Percentiles rank a stretch among this genome's conserved stretches.
These are phyloP conservation scores for Tapirus terrestris DNA, from an alignment of 2,113 vertebrate species.

Conservation along the genomic window DNA sequence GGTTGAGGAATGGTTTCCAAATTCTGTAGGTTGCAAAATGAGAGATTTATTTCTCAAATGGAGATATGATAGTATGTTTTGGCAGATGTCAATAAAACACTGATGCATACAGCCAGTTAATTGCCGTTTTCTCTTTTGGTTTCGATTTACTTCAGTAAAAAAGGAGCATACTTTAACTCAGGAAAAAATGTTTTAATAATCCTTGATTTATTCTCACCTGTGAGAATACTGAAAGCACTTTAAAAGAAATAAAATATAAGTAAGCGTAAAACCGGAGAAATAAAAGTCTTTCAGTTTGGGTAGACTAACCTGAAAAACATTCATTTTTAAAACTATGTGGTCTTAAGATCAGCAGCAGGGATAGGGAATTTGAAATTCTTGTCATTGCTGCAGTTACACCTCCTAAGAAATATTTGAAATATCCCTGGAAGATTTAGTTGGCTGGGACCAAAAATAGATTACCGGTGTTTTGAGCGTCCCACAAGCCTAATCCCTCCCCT, in stretches of 20 bases:
- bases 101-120: background rate
- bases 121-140: background rate
- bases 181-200: background rate
- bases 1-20: background rate
- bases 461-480: background rate
- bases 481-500: background rate
- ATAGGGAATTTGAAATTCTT: conserved; percentile 28
- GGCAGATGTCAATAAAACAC: conserved; percentile 5
- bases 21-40: background rate
- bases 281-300: background rate
- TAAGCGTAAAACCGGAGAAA: background rate
- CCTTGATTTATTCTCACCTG: background rate
- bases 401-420: conserved; percentile 23
- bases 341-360: background rate
- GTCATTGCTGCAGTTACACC: background rate
- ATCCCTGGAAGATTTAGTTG: background rate
- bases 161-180: background rate
- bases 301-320: background rate
- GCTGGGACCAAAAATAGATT: background rate
- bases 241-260: background rate
- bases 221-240: background rate
- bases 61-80: background rate
- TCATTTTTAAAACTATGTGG: background rate
- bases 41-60: background rate
- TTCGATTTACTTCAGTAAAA: background rate